Base-by-base conservation (phyloP, 1,140 invertebrate species). In the Polyergus mexicanus region DNA sequence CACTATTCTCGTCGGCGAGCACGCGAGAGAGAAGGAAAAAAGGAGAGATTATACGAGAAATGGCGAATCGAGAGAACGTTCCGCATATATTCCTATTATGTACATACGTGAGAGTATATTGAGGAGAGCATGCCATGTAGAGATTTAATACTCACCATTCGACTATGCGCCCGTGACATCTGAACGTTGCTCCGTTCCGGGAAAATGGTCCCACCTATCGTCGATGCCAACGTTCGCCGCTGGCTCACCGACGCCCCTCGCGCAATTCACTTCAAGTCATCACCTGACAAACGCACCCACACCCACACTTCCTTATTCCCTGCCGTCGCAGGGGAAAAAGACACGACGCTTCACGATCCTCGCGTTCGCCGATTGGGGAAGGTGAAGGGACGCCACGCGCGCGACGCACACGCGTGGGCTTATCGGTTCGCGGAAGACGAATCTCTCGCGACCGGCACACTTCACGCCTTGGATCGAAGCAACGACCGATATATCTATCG, bases 251-350 rank as follows among this genome's bases (percentile, higher is more conserved):
- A 22, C 54, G 13, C 41, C 54, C 38, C 11, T 32, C 22, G 35
- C 75, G 47, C 72, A 71, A 68, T 56, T 90, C 75, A 85, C 88
- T 83, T 86, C 74, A 60, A 86, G 88, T 90, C 89, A 90, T 81
- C 85, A 90, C 84, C 86, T 78, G 81, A 89, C 76, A 90, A 85
- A 87, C 56, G 6, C 88, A 85, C 88, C 74, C 75, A 76, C 83
- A 83, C 72, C 68, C 22, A 47, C 63, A 74, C 80, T 54, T 38
- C 6, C 58, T 25, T 62, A 65, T 56, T 60, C 32, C 22, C 63
- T 35, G 28, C 38, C 35, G 51, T 44, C 38, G 38, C 74, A 38
- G 22, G 41, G 58, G 47, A 51, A 77, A 25, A 22, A 7, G 22
- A 6, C 44, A 6, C 44, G 54, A 3, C 13, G 54, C 25, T 51